Evolutionary conservation across 2,888 invertebrate genomes (phyloP), one percentile per base, ranked within the genome.

Genomic region (Chorisops tibialis): DNA sequence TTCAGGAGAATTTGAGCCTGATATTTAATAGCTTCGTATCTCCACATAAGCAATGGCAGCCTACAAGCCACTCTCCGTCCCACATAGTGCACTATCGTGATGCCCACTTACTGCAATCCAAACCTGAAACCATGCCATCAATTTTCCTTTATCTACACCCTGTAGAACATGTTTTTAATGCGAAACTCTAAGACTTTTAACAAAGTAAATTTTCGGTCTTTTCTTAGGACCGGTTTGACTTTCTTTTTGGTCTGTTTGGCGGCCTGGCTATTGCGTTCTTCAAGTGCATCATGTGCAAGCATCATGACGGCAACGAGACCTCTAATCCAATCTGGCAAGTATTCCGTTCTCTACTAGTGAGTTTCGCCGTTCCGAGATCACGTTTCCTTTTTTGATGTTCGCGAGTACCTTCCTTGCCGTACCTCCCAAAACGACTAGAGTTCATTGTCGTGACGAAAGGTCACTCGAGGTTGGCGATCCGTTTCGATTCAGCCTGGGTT

Each of bases 371-470:
- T 14, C 14, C 41, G 43, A 43, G 30, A 43, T 43, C 45, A 43
- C 56, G 56, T 45, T 56, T 56, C 56, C 56, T 56, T 56, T 30
- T 16, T 16, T n/a, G n/a, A n/a, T n/a, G n/a, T n/a, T n/a, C n/a
- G n/a, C n/a, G n/a, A n/a, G n/a, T n/a, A n/a, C n/a, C n/a, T n/a
- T n/a, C n/a, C n/a, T n/a, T 30, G 30, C 7, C 30, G 30, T 30
- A 30, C 30, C 30, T 30, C 30, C 30, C 30, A 43, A 43, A 41
- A 4, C 16, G 56, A 18, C 12, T 12, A 56, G 43, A 56, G 56
- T 56, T 56, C 56, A 56, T 56, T 56, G 56, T 56, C 56, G 56
- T 56, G 56, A 22, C 24, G 30, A 43, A 43, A 56, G 56, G 56
- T 56, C 56, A 56, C 24, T 56, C 9, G 43, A 56, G 56, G 56